phyloP scores from a whole-genome alignment of 2,888 invertebrate genomes.

The Zelleria hepariella region DNA sequence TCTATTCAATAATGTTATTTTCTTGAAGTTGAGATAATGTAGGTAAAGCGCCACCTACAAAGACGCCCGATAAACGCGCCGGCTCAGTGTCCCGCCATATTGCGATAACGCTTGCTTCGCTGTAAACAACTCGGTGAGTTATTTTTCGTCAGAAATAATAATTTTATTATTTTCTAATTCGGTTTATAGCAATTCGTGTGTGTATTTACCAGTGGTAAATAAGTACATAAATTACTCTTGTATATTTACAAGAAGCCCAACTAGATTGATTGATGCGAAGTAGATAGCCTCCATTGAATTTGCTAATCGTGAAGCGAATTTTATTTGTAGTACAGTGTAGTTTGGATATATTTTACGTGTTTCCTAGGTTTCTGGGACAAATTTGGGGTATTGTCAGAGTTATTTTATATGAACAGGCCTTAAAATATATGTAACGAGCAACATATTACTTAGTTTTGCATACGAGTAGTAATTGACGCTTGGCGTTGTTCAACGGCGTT shows the following conservation, averaged over 20 bases:
- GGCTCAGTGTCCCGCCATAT: constrained; percentile 53
- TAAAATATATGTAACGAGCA: not conserved
- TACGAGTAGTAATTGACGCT: not conserved
- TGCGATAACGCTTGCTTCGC: constrained; percentile 25
- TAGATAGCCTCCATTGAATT: constrained; percentile 48
- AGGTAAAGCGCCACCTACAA: constrained; percentile 56
- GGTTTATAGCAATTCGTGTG: constrained; percentile 10
- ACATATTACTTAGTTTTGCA: not conserved
- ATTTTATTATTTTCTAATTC: constrained; percentile 13
- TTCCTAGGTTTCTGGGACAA: not conserved
- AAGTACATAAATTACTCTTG: not conserved
- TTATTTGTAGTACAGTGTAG: not conserved
- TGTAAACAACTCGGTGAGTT: constrained; percentile 65
- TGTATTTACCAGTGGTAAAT: constrained; percentile 7
- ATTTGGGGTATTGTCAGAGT: not conserved
- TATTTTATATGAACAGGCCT: not conserved
- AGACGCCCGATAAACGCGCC: constrained; percentile 49
- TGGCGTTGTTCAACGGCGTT: not conserved
- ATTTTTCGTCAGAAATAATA: constrained; percentile 15
- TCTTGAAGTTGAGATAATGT: not conserved
- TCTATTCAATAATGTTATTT: not conserved
- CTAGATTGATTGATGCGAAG: not conserved
- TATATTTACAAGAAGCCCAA: not conserved
- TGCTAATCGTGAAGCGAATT: constrained; percentile 17
- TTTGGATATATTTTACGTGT: not conserved